Evolutionary conservation across 2,888 invertebrate species (phyloP).

Genomic region (Orthosia gracilis): DNA sequence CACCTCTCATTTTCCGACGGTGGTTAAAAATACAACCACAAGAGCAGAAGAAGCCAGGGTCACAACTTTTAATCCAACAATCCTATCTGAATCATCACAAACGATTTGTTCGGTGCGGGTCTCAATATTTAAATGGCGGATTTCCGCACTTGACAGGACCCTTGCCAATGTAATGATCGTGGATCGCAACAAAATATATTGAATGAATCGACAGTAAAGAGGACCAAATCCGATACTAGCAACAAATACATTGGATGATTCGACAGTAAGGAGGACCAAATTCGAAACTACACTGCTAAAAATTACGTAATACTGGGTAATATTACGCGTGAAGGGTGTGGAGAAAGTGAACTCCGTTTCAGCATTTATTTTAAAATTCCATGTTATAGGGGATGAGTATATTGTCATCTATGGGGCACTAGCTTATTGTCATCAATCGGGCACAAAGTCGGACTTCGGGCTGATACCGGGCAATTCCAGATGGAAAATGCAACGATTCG

Average conservation of each 20-base stretch:
- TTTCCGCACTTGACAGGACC: slow-evolving; percentile 36
- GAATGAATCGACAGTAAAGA: not conserved
- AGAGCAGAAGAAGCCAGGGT: not conserved
- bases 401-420: too few species aligned
- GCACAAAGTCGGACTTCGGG: too few species aligned
- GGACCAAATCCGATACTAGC: not conserved
- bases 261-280: not conserved
- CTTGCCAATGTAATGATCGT: not conserved
- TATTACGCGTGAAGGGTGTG: too few species aligned
- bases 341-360: too few species aligned
- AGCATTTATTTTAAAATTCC: too few species aligned
- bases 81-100: not conserved
- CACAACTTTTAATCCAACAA: not conserved
- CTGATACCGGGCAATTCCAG: too few species aligned
- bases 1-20: too few species aligned
- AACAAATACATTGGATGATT: slow-evolving; percentile 1
- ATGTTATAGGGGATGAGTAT: too few species aligned
- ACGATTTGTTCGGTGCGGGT: not conserved
- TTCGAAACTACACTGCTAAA: not conserved
- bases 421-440: too few species aligned
- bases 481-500: too few species aligned
- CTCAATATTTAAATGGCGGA: slow-evolving; percentile 30
- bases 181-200: not conserved
- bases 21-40: too few species aligned
- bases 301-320: too few species aligned